phyloP scores from a whole-genome alignment of 2,797 vertebrate genomes.

The Fistularia commersonii region DNA sequence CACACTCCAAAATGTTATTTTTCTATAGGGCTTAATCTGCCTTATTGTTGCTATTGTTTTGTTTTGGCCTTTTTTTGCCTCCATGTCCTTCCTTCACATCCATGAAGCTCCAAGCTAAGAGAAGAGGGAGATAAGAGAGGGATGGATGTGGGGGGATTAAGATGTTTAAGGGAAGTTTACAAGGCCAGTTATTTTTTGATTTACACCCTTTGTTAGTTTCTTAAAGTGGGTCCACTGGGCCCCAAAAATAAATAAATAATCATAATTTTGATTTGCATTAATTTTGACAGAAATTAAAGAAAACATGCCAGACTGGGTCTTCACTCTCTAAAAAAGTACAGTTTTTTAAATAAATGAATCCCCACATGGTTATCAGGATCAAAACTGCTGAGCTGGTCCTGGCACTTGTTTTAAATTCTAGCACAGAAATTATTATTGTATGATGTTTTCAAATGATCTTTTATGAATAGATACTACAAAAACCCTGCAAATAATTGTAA shows the following conservation, averaged over 20 bases:
- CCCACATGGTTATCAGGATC: no score
- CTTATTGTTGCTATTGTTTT: conserved; percentile 24
- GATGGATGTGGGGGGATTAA: conserved; percentile 40
- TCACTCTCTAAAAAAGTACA: no score
- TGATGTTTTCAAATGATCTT: no score
- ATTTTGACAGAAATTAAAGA: conserved; percentile 15
- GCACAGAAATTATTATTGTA: no score
- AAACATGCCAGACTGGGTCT: conserved; percentile 3
- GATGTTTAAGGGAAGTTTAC: conserved; percentile 50
- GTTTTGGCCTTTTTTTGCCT: conserved; percentile 27
- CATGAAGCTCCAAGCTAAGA: conserved; percentile 41
- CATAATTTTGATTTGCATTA: conserved; percentile 30
- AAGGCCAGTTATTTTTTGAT: conserved; percentile 29
- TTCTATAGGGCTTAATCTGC: conserved; percentile 46
- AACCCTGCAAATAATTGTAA: not conserved
- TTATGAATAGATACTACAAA: not conserved
- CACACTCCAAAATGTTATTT: conserved; percentile 72
- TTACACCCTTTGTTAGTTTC: conserved; percentile 12
- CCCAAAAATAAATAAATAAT: conserved; percentile 16
- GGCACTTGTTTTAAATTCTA: no score
- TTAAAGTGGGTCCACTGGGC: conserved; percentile 29
- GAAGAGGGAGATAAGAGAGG: conserved; percentile 14
- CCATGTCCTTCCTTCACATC: conserved; percentile 30
- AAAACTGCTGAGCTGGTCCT: no score
- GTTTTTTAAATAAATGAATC: no score